These are phyloP conservation scores for Bergia sp. DNA, from an alignment of 92 coral and sea anemone genomes.

Conservation along the genomic window DNA sequence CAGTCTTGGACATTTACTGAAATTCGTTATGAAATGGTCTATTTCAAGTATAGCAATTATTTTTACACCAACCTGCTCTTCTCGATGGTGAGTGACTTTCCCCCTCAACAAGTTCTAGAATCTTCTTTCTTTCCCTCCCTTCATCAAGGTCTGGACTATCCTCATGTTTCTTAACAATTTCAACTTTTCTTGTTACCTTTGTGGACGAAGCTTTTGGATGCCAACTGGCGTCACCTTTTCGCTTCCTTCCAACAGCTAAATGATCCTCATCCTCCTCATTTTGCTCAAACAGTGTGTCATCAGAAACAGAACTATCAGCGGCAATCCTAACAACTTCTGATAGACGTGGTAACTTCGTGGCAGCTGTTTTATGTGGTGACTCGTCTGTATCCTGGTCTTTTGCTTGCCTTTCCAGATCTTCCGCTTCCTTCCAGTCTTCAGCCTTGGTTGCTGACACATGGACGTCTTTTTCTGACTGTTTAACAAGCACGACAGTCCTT, in stretches of 20 bases:
- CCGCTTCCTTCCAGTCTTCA: not conserved
- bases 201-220: not conserved
- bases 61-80: conserved; percentile 3
- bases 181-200: conserved; percentile 10
- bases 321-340: conserved; percentile 26
- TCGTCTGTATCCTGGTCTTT: not conserved
- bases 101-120: conserved; percentile 5
- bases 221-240: not conserved
- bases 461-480: not conserved
- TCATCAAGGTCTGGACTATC: not conserved
- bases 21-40: too few relatives aligned
- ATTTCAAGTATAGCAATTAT: too few relatives aligned
- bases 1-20: not conserved
- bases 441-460: not conserved
- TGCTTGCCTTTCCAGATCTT: not conserved
- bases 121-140: conserved; percentile 11
- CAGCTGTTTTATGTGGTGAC: not conserved
- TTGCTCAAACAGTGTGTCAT: conserved; percentile 5
- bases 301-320: conserved; percentile 43
- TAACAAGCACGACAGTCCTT: conserved; percentile 6
- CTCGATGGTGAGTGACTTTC: not conserved
- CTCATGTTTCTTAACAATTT: not conserved
- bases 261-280: not conserved
- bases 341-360: not conserved
- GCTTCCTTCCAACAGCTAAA: conserved; percentile 1